Evolutionary conservation across 2,797 vertebrate species (phyloP).

Genomic region (Hybognathus amarus): DNA sequence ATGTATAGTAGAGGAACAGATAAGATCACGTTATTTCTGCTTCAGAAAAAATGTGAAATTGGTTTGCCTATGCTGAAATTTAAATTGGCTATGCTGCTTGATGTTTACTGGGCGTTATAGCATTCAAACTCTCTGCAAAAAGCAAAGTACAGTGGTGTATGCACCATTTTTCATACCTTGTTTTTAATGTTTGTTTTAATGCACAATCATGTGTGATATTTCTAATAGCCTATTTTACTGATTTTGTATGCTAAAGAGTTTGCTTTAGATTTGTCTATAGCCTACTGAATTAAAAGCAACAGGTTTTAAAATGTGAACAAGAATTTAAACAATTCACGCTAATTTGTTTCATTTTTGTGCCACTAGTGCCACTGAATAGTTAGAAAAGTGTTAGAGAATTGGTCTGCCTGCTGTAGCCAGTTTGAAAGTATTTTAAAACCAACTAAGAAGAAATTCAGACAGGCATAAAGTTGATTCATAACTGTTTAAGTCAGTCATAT

Average conservation of each 20-base stretch:
- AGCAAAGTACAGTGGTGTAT: background rate
- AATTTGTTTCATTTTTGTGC: background rate
- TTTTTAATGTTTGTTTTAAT: background rate
- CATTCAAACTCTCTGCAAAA: background rate
- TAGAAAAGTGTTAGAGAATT: background rate
- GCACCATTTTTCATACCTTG: background rate
- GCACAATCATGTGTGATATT: background rate
- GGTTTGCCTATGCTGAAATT: background rate
- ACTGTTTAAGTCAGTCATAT: conserved; percentile 9
- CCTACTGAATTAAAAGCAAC: background rate
- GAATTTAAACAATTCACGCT: background rate
- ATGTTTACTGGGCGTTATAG: background rate
- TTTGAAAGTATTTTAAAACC: background rate
- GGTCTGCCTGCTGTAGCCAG: background rate
- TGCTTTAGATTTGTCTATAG: background rate
- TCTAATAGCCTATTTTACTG: background rate
- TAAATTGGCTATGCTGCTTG: background rate
- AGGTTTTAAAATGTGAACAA: background rate
- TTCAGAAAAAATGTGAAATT: background rate
- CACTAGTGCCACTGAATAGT: background rate
- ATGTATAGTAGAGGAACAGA: conserved; percentile 1
- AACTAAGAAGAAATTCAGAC: background rate
- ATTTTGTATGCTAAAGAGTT: background rate
- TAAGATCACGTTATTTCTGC: background rate
- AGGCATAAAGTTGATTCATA: conserved; percentile 18